These are phyloP conservation scores for Lydus trimaculatus DNA, from an alignment of 2,888 invertebrate species.

Conservation along the genomic window DNA sequence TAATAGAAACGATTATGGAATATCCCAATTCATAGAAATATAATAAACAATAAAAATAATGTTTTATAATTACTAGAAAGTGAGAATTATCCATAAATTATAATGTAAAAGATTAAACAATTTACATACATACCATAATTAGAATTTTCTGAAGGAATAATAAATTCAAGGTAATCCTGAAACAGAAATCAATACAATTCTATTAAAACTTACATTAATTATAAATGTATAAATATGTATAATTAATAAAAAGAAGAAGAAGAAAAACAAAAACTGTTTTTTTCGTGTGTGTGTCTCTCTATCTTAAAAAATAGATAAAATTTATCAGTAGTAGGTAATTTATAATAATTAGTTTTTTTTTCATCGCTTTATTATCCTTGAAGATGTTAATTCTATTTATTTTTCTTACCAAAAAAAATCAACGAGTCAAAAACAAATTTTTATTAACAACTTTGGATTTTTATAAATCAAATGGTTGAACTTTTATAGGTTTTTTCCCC, in stretches of 20 bases:
- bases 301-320: background rate
- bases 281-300: background rate
- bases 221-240: background rate
- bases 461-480: too few relatives aligned
- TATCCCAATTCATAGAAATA: background rate
- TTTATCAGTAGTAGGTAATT: background rate
- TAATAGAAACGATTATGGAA: background rate
- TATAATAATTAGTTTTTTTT: background rate
- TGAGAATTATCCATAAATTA: background rate
- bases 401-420: background rate
- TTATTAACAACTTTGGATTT: too few relatives aligned
- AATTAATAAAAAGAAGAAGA: background rate
- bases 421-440: background rate
- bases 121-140: constrained; percentile 38
- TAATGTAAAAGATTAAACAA: background rate
- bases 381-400: background rate
- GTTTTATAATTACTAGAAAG: background rate
- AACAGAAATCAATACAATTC: constrained; percentile 33
- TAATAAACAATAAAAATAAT: background rate
- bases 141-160: constrained; percentile 25
- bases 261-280: background rate
- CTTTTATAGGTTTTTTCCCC: background rate
- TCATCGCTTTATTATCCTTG: background rate
- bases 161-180: constrained; percentile 40
- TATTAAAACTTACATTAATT: background rate